Evolutionary conservation across 2,113 vertebrate species (phyloP).

Genomic region (Sylvietta virens): DNA sequence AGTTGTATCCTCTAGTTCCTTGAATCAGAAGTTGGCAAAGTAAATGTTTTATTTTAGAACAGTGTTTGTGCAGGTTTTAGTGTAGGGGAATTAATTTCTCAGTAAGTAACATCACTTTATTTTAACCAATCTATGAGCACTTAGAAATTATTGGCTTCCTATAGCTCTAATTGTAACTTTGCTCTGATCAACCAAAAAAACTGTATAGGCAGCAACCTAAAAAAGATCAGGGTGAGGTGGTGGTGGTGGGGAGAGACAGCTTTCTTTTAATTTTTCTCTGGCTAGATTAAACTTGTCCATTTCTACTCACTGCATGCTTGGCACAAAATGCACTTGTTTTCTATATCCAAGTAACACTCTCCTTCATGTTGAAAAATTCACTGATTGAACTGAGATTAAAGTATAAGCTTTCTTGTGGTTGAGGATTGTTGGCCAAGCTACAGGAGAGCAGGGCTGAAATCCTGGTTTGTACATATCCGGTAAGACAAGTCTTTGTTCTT

Average conservation of each 20-base stretch:
- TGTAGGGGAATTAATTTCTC: not conserved
- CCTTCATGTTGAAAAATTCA: conserved; percentile 33
- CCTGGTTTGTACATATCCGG: not conserved
- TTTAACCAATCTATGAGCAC: not conserved
- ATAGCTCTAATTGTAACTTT: not conserved
- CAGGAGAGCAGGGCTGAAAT: not conserved
- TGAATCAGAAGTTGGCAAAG: not conserved
- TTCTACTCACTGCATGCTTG: not conserved
- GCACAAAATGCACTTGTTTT: not conserved
- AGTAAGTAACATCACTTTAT: not conserved
- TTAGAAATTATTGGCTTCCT: not conserved
- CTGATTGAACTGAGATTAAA: conserved; percentile 44
- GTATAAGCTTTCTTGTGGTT: conserved; percentile 47
- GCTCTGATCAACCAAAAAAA: not conserved
- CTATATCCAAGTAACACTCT: not conserved
- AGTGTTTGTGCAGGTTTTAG: not conserved
- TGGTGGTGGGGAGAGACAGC: not conserved
- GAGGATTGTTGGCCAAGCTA: conserved; percentile 15
- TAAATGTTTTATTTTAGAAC: not conserved
- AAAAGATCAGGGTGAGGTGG: not conserved
- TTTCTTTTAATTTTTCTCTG: not conserved
- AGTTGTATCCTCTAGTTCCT: not conserved
- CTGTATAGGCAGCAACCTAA: not conserved
- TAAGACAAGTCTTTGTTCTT: conserved; percentile 39
- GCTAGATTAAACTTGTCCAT: conserved; percentile 20